These are phyloP conservation scores for Rhadinocentrus ornatus DNA, from an alignment of 2,797 vertebrate genomes.

Conservation along the genomic window DNA sequence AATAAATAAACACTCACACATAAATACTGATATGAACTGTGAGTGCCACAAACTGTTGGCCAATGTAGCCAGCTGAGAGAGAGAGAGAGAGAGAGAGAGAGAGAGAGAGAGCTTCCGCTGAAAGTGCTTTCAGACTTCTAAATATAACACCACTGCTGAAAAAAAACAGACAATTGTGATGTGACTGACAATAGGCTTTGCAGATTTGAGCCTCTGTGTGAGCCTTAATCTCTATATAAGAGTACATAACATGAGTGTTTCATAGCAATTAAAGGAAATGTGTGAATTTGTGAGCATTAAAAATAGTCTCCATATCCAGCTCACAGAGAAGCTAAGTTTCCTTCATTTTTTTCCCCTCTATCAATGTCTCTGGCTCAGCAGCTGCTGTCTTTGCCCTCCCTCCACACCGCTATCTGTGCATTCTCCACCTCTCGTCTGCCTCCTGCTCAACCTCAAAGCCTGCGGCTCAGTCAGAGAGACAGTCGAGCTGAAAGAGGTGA, in stretches of 20 bases:
- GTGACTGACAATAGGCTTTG: conserved; percentile 37
- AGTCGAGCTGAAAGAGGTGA: conserved; percentile 61
- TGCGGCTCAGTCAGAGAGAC: conserved; percentile 52
- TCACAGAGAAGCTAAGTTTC: conserved; percentile 6
- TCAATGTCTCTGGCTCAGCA: conserved; percentile 36
- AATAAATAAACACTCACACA: conserved; percentile 79
- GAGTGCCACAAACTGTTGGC: conserved; percentile 67
- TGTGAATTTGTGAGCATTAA: conserved; percentile 21
- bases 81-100: conserved; percentile 40
- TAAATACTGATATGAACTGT: conserved; percentile 76
- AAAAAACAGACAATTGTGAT: conserved; percentile 17
- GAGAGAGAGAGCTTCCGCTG: conserved; percentile 29
- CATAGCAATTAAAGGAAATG: not conserved
- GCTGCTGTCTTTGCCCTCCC: conserved; percentile 42
- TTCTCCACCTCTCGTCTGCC: conserved; percentile 56
- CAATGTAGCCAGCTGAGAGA: conserved; percentile 56
- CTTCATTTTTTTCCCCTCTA: conserved; percentile 15
- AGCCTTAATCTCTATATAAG: conserved; percentile 40
- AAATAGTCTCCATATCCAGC: conserved; percentile 12
- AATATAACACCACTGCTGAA: conserved; percentile 28
- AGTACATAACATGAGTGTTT: conserved; percentile 5
- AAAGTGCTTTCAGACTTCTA: conserved; percentile 45
- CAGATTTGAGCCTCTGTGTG: conserved; percentile 31
- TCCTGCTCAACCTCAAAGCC: conserved; percentile 61
- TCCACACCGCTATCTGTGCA: conserved; percentile 47